Conservation (phyloP, 2,888 invertebrate species). For the Platerodrilus igneus region DNA sequence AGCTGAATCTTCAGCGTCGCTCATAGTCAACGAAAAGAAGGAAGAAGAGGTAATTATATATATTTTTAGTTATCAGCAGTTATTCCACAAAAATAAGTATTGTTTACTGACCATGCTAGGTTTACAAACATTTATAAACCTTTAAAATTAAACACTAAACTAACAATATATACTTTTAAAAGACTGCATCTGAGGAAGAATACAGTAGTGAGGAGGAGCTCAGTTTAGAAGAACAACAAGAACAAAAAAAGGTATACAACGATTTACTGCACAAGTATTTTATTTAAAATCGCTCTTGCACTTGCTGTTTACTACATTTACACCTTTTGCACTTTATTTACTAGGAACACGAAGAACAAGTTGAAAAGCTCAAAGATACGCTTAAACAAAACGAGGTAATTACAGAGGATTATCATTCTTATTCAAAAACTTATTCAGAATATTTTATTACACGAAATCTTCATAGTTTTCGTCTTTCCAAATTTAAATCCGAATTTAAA, state of each 20-base stretch:
- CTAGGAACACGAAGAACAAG: too few relatives aligned
- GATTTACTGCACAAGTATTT: too few relatives aligned
- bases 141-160: too few relatives aligned
- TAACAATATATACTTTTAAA: conserved; percentile 15
- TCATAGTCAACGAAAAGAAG: conserved; percentile 65
- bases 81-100: too few relatives aligned
- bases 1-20: conserved; percentile 79
- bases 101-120: too few relatives aligned
- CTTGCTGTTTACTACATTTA: not conserved
- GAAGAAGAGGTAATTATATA: conserved; percentile 18
- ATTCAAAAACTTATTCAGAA: too few relatives aligned
- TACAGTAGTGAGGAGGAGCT: conserved; percentile 50
- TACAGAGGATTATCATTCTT: too few relatives aligned
- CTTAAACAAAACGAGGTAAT: conserved; percentile 49
- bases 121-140: too few relatives aligned
- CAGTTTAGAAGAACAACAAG: conserved; percentile 43
- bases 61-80: too few relatives aligned
- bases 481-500: conserved; percentile 36
- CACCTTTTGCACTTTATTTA: conserved; percentile 2
- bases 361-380: conserved; percentile 8
- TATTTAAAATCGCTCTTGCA: too few relatives aligned
- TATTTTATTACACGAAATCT: too few relatives aligned
- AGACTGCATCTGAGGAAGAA: conserved; percentile 20
- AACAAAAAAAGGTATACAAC: conserved; percentile 30
- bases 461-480: too few relatives aligned